These are phyloP conservation scores for Sisor rabdophorus DNA, from an alignment of 2,113 vertebrate species.

Conservation along the genomic window DNA sequence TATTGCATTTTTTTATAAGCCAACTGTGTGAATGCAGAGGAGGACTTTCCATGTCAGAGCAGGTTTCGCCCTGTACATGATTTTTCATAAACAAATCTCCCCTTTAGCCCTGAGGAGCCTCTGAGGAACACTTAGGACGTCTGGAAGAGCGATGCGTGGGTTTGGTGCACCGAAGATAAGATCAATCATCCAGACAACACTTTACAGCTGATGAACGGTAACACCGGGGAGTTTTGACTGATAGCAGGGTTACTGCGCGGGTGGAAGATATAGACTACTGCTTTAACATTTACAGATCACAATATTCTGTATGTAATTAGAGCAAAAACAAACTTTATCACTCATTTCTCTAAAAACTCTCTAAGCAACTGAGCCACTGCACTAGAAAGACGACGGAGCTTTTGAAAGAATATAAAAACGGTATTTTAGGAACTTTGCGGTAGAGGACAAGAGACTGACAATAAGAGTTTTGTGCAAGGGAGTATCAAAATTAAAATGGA, in stretches of 20 bases:
- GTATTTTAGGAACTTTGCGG: neutral
- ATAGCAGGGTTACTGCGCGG: neutral
- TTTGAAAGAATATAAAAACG: neutral
- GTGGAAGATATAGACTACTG: neutral
- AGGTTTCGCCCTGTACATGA: neutral
- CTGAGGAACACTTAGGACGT: slow-evolving; percentile 1
- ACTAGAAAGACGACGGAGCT: neutral
- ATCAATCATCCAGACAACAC: neutral
- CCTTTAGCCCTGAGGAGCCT: neutral
- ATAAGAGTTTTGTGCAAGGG: no score
- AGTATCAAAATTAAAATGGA: neutral
- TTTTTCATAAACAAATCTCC: slow-evolving; percentile 43
- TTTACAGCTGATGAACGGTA: neutral
- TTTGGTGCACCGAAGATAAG: neutral
- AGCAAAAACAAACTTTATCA: no score
- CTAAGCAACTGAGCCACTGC: neutral
- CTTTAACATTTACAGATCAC: no score
- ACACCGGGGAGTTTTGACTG: neutral
- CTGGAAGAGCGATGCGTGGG: neutral
- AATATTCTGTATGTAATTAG: neutral
- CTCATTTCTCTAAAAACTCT: no score
- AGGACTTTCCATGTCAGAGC: slow-evolving; percentile 22
- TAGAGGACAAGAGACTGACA: neutral
- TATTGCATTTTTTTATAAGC: slow-evolving; percentile 13
- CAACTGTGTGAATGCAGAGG: slow-evolving; percentile 28